Base-by-base conservation (phyloP, 2,113 vertebrate genomes). In the Lutjanus erythropterus region DNA sequence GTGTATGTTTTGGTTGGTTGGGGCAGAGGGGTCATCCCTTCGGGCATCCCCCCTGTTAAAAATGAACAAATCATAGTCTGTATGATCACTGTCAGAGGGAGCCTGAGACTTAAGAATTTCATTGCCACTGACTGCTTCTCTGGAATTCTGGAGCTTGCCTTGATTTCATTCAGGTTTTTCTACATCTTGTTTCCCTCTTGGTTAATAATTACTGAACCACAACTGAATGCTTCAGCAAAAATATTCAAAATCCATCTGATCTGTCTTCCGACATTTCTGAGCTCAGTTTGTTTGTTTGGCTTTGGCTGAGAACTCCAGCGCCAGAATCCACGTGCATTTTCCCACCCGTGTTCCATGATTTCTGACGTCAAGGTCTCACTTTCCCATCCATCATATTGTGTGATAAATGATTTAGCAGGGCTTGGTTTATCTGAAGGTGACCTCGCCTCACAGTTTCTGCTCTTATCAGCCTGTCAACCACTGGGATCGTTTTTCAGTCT, bases 341-440 rank as follows among this genome's bases (percentile, higher is more conserved):
- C 14, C 27, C 25, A 29, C 61, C 49, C 8, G 1, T 27, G 29
- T 73, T 39, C 55, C 12, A 1, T 55, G 31, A 39, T 65, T 78
- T 27, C 75, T 61, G 70, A 35, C 15, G 10, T 44, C 29, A 16
- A 78, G 52, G 47, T 74, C 72, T 85, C 44, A 46, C 44, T 71
- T 53, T 46, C 56, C 60, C 77, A 56, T 85, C 73, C 19, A 71
- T 87, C 69, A 78, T 53, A 39, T 75, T 75, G 68, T 33, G 64
- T 75, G 72, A 89, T 86, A 75, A 85, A 83, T 74, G 68, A 86
- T 72, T 86, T 58, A 80, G 55, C 42, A 27, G 67, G 41, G 42
- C 56, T 72, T 70, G 67, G 78, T 88, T 80, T 77, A 80, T 77
- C 78, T 75, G 80, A 88, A 88, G 86, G 86, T 88, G 84, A 89